Evolutionary conservation across 2,113 vertebrate species (phyloP).

Genomic region (Phalacrocorax pelagicus): DNA sequence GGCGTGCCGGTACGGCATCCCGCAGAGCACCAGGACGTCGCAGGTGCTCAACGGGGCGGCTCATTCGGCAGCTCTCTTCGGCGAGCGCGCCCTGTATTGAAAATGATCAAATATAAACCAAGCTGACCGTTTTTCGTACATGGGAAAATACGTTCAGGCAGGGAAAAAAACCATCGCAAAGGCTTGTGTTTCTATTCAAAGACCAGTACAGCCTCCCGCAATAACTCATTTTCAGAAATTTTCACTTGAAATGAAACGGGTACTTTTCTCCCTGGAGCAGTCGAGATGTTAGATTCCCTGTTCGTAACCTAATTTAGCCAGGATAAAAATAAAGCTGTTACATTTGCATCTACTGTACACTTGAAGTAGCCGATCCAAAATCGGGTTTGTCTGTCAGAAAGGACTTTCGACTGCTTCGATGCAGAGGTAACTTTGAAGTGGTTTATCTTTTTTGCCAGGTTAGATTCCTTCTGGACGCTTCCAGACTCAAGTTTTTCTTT

Average conservation of each 20-base stretch:
- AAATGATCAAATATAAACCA: neutral
- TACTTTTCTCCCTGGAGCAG: neutral
- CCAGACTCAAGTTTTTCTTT: neutral
- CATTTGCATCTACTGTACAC: slow-evolving; percentile 12
- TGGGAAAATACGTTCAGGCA: neutral
- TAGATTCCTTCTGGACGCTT: neutral
- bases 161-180: neutral
- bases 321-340: slow-evolving; percentile 38
- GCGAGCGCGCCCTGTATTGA: neutral
- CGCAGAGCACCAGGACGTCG: accelerated
- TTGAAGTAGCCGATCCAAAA: slow-evolving; percentile 23
- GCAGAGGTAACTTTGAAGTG: neutral
- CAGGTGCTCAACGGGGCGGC: neutral
- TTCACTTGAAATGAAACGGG: neutral
- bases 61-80: neutral
- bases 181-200: neutral
- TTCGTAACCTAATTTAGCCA: slow-evolving; percentile 13
- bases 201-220: neutral
- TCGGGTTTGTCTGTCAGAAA: slow-evolving; percentile 26
- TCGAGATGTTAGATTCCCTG: neutral
- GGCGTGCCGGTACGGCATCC: accelerated
- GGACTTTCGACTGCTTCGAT: slow-evolving; percentile 5
- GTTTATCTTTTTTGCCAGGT: neutral
- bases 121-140: accelerated
- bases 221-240: neutral